Evolutionary conservation across 2,888 invertebrate genomes (phyloP).

Genomic region (Hirtodrosophila alboralis): DNA sequence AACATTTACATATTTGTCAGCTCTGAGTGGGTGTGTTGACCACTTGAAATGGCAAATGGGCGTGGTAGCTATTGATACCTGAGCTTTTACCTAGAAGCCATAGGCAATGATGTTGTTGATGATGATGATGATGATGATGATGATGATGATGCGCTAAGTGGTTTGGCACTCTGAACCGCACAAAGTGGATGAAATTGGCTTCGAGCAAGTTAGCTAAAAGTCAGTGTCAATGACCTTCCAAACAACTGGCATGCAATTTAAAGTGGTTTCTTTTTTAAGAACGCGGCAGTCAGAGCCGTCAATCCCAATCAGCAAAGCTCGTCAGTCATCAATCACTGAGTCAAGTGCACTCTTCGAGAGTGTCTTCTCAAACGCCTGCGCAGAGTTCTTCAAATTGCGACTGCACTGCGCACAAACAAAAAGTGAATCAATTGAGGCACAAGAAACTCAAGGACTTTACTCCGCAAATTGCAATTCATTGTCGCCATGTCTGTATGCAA

Average conservation of each 20-base stretch:
- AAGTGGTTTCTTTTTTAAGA: slow-evolving; percentile 27
- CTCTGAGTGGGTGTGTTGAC: slow-evolving; percentile 47
- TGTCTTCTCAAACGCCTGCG: slow-evolving; percentile 31
- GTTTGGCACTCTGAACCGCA: slow-evolving; percentile 25
- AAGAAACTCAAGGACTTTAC: slow-evolving; percentile 44
- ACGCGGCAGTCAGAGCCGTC: slow-evolving; percentile 24
- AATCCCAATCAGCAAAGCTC: slow-evolving; percentile 12
- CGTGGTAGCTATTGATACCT: slow-evolving; percentile 31
- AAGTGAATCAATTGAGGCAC: slow-evolving; percentile 38
- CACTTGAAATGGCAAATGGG: slow-evolving; percentile 40
- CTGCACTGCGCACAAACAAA: slow-evolving; percentile 8
- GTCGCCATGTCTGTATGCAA: slow-evolving; percentile 35
- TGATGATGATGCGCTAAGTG: slow-evolving; percentile 46
- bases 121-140: no score
- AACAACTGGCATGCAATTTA: slow-evolving; percentile 10
- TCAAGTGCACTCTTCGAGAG: slow-evolving; percentile 36
- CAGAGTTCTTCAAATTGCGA: slow-evolving; percentile 14
- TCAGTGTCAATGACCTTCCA: slow-evolving; percentile 41
- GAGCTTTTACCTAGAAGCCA: slow-evolving; percentile 34
- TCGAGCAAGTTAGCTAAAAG: slow-evolving; percentile 17
- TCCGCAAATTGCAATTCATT: slow-evolving; percentile 58
- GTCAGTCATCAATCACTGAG: slow-evolving; percentile 27
- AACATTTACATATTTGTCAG: slow-evolving; percentile 39
- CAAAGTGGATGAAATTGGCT: slow-evolving; percentile 43
- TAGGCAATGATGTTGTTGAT: no score